Evolutionary conservation across 2,888 invertebrate genomes (phyloP), one percentile per base, ranked within the genome.

Genomic region (Magallana nippona): DNA sequence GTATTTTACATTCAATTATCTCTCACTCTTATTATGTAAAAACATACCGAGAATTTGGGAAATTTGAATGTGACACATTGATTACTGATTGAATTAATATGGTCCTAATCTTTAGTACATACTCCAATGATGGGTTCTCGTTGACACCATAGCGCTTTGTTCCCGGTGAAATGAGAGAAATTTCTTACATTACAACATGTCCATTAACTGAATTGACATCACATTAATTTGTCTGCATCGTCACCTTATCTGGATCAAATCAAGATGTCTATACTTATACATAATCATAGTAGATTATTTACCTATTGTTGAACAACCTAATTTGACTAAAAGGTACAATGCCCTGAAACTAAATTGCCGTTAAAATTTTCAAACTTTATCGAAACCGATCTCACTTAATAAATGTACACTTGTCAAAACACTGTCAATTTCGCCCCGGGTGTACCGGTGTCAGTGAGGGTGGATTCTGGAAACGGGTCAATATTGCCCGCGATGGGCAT

Each of bases 391-490:
- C 71, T 71, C 71, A 15, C 71, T 71, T 71, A 22, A 71, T 71
- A 71, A 32, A 71, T 71, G 32, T 71, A 71, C 71, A 71, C 71
- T 71, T 71, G 71, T 71, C 71, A 71, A 22, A 71, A 71, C 27
- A 71, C 32, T 71, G 71, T 32, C 22, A 71, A 71, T 71, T 13
- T 15, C 5, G 22, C 71, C 27, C 5, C 11, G 71, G 71, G 15
- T 71, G 71, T 71, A 71, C 27, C 71, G 27, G 71, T 71, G 71
- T 71, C 71, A 71, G 22, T 13, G 15, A 32, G 71, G 22, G 11
- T 22, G 71, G 27, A 2, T 27, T 15, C 32, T 22, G 22, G 15
- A 71, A 71, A 71, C 32, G 11, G 71, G 71, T 22, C 71, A 11
- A 32, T 32, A 71, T 71, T 5, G 71, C 32, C 32, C 71, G 71